Conservation (phyloP, 2,113 vertebrate species). For the Vidua chalybeata region DNA sequence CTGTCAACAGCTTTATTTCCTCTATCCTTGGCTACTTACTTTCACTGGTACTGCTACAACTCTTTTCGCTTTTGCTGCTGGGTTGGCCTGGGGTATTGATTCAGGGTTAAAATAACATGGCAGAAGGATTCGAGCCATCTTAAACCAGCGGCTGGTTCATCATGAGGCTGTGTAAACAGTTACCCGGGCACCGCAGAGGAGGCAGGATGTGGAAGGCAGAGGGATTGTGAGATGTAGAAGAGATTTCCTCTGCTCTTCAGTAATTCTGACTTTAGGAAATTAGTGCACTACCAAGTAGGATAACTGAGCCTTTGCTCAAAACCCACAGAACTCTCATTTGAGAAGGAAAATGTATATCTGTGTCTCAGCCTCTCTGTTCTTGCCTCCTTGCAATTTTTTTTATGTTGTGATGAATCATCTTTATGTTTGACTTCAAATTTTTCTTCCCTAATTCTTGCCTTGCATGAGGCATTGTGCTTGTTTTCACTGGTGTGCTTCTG, state of each 20-base stretch:
- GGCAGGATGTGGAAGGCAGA: background rate
- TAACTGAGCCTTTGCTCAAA: background rate
- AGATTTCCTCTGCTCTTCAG: background rate
- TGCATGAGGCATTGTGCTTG: background rate
- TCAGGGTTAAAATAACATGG: background rate
- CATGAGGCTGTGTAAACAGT: slow-evolving; percentile 36
- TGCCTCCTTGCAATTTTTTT: background rate
- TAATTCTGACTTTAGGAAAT: background rate
- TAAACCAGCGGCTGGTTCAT: background rate
- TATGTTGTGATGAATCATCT: background rate
- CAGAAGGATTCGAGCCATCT: slow-evolving; percentile 2
- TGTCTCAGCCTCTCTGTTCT: background rate
- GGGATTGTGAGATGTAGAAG: background rate
- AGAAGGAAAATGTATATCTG: background rate
- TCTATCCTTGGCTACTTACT: background rate
- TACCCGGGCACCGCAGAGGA: background rate
- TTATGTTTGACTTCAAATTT: background rate
- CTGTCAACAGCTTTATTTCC: background rate
- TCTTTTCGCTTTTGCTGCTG: background rate
- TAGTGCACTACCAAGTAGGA: background rate
- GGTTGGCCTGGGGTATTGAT: background rate
- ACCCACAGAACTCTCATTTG: background rate
- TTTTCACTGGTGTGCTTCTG: background rate
- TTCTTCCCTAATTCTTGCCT: background rate
- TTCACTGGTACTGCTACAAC: background rate